A percentile compares a stretch with the other conserved stretches of the same genome.
These are phyloP conservation scores for Tupaia chinensis DNA, from an alignment of 2,113 vertebrate species.

Conservation along the genomic window DNA sequence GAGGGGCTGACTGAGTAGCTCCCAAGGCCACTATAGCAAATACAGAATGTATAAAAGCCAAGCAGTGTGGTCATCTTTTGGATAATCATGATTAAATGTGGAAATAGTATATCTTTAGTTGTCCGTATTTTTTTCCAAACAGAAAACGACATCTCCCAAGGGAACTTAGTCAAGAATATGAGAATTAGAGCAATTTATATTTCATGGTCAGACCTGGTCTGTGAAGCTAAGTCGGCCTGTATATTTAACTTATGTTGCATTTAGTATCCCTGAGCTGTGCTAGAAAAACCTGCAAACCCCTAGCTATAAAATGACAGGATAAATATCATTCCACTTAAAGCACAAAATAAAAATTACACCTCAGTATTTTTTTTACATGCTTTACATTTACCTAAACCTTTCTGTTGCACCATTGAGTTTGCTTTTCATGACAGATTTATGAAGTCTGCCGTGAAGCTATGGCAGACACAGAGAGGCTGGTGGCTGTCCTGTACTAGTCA, in stretches of 20 bases:
- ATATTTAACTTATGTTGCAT: not conserved
- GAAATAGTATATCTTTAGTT: conserved; percentile 59
- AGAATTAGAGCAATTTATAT: conserved; percentile 76
- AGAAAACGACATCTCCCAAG: conserved; percentile 73
- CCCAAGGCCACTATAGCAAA: conserved; percentile 66
- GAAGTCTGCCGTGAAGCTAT: not conserved
- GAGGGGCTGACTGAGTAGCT: not conserved
- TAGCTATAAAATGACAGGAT: not conserved
- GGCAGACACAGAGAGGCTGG: not conserved
- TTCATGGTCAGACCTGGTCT: not conserved
- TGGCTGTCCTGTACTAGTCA: too few species aligned
- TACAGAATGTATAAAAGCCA: conserved; percentile 74
- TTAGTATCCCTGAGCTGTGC: not conserved
- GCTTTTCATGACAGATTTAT: not conserved
- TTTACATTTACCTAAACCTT: conserved; percentile 17
- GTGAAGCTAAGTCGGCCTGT: not conserved
- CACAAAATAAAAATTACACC: not conserved
- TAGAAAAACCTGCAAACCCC: not conserved
- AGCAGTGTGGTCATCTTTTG: conserved; percentile 61
- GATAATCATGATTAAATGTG: conserved; percentile 78
- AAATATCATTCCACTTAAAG: not conserved
- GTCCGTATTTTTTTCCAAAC: conserved; percentile 70
- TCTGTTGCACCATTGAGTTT: not conserved
- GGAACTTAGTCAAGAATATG: conserved; percentile 54
- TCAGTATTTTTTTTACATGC: conserved; percentile 41